Conservation (phyloP, 2,888 invertebrate genomes). For the Drymonia ruficornis region DNA sequence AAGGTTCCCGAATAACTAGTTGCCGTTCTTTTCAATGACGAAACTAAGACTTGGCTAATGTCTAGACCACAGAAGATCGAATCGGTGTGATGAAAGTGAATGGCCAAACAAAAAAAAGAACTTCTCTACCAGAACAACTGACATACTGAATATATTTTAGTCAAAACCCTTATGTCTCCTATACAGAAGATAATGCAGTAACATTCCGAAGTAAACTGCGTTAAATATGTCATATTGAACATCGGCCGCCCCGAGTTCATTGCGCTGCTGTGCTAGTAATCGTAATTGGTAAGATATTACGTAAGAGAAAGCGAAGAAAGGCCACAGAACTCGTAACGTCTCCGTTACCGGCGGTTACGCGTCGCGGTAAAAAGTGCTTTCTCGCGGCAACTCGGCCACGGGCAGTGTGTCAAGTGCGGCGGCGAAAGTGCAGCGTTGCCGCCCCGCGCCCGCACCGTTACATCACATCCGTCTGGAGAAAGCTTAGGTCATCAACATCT, state of each 20-base stretch:
- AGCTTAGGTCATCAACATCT: conserved; percentile 75
- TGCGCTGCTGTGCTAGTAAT: conserved; percentile 72
- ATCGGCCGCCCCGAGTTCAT: conserved; percentile 62
- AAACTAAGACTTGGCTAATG: conserved; percentile 49
- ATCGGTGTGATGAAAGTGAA: conserved; percentile 40
- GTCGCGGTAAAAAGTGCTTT: conserved; percentile 81
- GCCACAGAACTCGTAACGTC: conserved; percentile 74
- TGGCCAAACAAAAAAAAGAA: conserved; percentile 33
- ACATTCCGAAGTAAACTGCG: background rate
- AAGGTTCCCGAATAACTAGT: conserved; percentile 41
- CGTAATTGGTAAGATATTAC: conserved; percentile 72
- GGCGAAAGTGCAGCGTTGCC: conserved; percentile 81
- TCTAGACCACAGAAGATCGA: conserved; percentile 46
- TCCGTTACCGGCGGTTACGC: conserved; percentile 73
- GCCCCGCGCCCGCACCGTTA: conserved; percentile 67
- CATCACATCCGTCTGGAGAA: conserved; percentile 80
- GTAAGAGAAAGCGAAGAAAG: conserved; percentile 83
- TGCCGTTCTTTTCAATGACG: conserved; percentile 42
- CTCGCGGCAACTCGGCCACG: conserved; percentile 82
- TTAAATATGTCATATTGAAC: background rate
- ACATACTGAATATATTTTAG: background rate
- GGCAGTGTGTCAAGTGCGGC: conserved; percentile 84
- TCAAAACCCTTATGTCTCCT: background rate
- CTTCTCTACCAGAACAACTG: conserved; percentile 8
- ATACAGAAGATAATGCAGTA: background rate